Evolutionary conservation across 2,113 vertebrate genomes (phyloP), one percentile per base, ranked within the genome.

Genomic region (Actenoides hombroni): DNA sequence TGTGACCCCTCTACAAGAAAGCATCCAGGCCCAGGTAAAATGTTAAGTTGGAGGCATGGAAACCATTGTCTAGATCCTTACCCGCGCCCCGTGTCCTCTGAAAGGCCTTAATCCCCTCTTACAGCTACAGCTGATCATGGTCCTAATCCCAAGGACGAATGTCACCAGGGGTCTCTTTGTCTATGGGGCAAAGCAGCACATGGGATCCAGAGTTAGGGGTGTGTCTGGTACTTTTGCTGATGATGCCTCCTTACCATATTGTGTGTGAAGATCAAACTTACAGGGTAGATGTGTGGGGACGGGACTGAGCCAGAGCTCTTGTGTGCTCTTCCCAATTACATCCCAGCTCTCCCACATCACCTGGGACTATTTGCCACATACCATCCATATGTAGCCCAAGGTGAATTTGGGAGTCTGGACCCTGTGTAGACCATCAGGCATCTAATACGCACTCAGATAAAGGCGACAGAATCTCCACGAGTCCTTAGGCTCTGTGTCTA

Each of bases 11-110:
- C 97, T 99, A 79, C 97, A 98, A 78, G 98, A 99, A 24, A 97
- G 98, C 92, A 97, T 99, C 95, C 97, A 98, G 95, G 98, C 98
- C 94, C 97, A 99, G 99, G 99, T 99, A 93, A 96, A 79, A 74
- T 13, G 8, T 37, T 57, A 53, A 60, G 37, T 35, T 39, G 29
- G 74, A 79, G 61, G 28, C 39, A 29, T 35, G 24, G 24, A 64
- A 92, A 54, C 7, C 0, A 2, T 35, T 54, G 3, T 33, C 73
- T 39, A 51, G 11, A 44, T 76, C 29, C 13, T 83, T 54, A 44
- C 8, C 37, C 14, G 33, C 68, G 33, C 9, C 53, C 35, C 28
- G 0, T 54, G 21, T 68, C 6, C 23, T 60, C 64, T 94, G 35
- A 68, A 77, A 81, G 35, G n/a, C 33, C 26, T 86, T 81, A 71